Evolutionary conservation across 2,113 vertebrate genomes (phyloP).

Genomic region (Perca schrenkii): DNA sequence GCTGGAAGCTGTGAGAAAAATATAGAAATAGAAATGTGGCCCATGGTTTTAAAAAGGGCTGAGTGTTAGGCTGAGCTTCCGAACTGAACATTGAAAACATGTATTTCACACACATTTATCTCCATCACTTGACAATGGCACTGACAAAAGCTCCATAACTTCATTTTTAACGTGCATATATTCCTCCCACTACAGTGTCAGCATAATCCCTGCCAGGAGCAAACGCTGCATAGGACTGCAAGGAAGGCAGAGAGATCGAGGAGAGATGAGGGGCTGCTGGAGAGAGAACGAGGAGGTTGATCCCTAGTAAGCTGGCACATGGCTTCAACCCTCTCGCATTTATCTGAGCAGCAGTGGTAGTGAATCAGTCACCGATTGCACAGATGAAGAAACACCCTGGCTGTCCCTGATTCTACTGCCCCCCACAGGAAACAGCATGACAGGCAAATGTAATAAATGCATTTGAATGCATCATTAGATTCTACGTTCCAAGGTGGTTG

Average conservation of each 20-base stretch:
- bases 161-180: constrained; percentile 66
- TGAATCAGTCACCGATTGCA: constrained; percentile 43
- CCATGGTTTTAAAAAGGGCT: constrained; percentile 22
- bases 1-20: constrained; percentile 12
- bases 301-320: constrained; percentile 71
- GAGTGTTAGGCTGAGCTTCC: not conserved
- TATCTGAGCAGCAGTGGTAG: constrained; percentile 56
- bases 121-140: constrained; percentile 53
- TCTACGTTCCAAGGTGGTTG: constrained; percentile 34
- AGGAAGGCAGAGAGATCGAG: constrained; percentile 31
- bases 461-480: constrained; percentile 37
- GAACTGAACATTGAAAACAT: constrained; percentile 42
- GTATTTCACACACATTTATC: constrained; percentile 61
- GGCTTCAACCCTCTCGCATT: constrained; percentile 63
- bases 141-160: constrained; percentile 70
- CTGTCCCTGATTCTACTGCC: constrained; percentile 69
- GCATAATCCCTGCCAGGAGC: constrained; percentile 72
- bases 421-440: constrained; percentile 66
- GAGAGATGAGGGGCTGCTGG: constrained; percentile 17
- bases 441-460: constrained; percentile 46
- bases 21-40: constrained; percentile 36
- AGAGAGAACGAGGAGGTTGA: constrained; percentile 63
- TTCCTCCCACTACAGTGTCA: constrained; percentile 64
- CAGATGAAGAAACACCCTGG: constrained; percentile 35
- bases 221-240: constrained; percentile 48